phyloP scores from a whole-genome alignment of 2,797 vertebrate species.

The Helicolenus hilgendorfi region DNA sequence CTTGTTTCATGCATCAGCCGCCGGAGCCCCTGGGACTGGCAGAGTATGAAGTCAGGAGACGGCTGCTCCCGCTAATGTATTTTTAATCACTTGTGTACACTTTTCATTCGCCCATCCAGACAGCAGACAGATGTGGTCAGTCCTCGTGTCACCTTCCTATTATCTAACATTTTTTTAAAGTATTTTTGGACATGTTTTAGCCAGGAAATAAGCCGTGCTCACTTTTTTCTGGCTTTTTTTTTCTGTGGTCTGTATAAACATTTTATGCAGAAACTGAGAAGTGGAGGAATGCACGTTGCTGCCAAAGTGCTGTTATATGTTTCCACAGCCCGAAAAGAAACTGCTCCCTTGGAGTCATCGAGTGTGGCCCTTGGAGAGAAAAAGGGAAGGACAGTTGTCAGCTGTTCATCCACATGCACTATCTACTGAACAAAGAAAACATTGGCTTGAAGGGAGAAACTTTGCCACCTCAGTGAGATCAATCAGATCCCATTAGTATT shows the following conservation, averaged over 20 bases:
- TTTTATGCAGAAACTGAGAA: constrained; percentile 18
- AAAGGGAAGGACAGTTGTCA: constrained; percentile 25
- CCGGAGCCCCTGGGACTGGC: constrained; percentile 50
- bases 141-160: constrained; percentile 28
- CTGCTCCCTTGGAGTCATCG: neutral
- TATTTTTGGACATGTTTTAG: constrained; percentile 32
- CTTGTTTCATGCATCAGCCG: constrained; percentile 74
- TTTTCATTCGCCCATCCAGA: constrained; percentile 47
- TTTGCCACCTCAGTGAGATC: constrained; percentile 33
- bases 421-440: constrained; percentile 32
- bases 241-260: constrained; percentile 10
- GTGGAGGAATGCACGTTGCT: neutral
- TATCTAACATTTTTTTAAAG: constrained; percentile 36
- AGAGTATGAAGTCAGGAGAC: constrained; percentile 61
- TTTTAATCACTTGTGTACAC: constrained; percentile 78
- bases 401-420: constrained; percentile 35
- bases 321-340: neutral
- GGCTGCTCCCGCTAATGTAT: constrained; percentile 60
- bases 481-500: constrained; percentile 62
- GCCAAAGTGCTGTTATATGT: constrained; percentile 39
- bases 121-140: constrained; percentile 44
- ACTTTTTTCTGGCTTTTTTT: neutral
- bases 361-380: neutral
- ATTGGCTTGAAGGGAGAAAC: constrained; percentile 27
- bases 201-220: neutral